These are phyloP conservation scores for Aplochiton taeniatus DNA, from an alignment of 2,797 vertebrate genomes.

Conservation along the genomic window DNA sequence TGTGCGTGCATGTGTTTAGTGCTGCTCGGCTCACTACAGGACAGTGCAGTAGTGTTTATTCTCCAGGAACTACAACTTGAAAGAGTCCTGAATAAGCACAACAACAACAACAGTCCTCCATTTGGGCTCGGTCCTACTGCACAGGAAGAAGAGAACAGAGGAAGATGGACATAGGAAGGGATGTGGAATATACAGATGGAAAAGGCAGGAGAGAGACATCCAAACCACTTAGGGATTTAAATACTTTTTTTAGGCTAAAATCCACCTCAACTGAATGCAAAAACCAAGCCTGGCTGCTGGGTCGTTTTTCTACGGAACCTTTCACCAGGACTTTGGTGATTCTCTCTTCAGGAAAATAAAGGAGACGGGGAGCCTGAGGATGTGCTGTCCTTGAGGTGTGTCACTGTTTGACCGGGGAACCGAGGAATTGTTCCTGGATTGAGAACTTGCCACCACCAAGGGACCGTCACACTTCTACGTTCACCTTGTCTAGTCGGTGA, in stretches of 20 bases:
- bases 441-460: no score
- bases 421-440: no score
- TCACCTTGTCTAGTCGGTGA: no score
- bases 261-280: conserved; percentile 16
- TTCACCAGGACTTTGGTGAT: conserved; percentile 6
- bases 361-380: background rate
- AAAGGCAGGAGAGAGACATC: background rate
- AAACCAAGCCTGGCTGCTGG: background rate
- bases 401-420: background rate
- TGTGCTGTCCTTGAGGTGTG: background rate
- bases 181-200: background rate
- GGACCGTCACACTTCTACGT: no score
- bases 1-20: no score
- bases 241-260: conserved; percentile 7
- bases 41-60: background rate
- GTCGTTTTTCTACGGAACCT: conserved; percentile 12
- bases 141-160: background rate
- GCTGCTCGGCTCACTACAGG: no score
- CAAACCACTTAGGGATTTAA: conserved; percentile 3
- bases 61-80: conserved; percentile 5
- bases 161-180: background rate
- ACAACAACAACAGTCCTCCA: background rate
- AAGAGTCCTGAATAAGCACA: conserved; percentile 13
- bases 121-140: background rate
- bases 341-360: background rate